A percentile compares a stretch with the other conserved stretches of the same genome.
phyloP scores from a whole-genome alignment of 2,888 invertebrate species.

The Drosophila engyochracea region DNA sequence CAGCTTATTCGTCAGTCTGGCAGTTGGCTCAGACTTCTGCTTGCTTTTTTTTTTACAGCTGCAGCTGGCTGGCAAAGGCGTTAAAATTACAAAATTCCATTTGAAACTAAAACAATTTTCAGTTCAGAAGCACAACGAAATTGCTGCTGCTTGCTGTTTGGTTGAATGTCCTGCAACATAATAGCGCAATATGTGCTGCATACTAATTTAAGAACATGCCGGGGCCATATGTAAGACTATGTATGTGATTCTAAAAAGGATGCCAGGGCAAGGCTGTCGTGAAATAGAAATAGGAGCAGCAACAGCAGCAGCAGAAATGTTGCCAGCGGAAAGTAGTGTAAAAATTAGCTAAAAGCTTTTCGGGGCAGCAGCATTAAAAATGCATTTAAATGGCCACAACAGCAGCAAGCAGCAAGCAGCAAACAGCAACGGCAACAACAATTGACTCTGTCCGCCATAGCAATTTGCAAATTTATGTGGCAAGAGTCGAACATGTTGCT shows the following conservation, averaged over 20 bases:
- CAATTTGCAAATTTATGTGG: conserved; percentile 59
- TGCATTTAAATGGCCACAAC: conserved; percentile 76
- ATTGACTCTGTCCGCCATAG: conserved; percentile 51
- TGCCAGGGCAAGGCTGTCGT: conserved; percentile 68
- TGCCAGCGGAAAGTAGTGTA: conserved; percentile 53
- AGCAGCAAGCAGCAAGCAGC: conserved; percentile 6
- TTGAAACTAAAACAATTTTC: conserved; percentile 81
- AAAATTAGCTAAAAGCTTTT: conserved; percentile 84
- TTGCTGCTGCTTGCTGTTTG: conserved; percentile 47
- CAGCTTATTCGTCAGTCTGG: conserved; percentile 63
- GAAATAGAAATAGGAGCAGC: conserved; percentile 30
- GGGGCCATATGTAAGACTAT: conserved; percentile 10
- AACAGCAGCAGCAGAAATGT: conserved; percentile 39
- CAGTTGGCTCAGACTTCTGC: conserved; percentile 12
- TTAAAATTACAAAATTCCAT: conserved; percentile 83
- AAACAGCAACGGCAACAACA: conserved; percentile 41
- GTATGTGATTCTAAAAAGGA: conserved; percentile 56
- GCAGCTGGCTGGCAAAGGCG: conserved; percentile 62
- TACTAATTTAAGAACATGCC: conserved; percentile 70
- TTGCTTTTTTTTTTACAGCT: conserved; percentile 22
- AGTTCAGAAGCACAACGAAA: conserved; percentile 47
- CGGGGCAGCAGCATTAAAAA: conserved; percentile 76
- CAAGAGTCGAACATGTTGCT: conserved; percentile 28
- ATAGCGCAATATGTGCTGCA: conserved; percentile 79
- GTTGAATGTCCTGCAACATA: conserved; percentile 78